These are phyloP conservation scores for Lasioglossum pauxillum DNA, from an alignment of 2,888 invertebrate genomes.

Conservation along the genomic window DNA sequence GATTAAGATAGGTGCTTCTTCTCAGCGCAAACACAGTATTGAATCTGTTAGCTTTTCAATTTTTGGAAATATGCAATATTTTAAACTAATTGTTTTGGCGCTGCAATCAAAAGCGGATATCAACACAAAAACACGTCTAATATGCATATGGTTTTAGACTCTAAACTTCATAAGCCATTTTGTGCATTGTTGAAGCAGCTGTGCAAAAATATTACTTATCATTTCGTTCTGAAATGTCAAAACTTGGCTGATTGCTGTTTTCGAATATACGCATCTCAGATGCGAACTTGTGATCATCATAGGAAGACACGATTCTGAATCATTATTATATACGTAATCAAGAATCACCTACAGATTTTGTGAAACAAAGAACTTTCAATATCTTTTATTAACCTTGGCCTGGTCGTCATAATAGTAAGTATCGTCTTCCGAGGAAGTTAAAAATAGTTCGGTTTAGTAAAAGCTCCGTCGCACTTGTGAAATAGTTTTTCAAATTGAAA, in stretches of 20 bases:
- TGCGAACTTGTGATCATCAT: constrained; percentile 42
- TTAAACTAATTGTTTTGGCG: constrained; percentile 16
- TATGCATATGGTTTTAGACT: constrained; percentile 46
- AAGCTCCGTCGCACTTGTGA: constrained; percentile 57
- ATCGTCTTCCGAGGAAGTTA: constrained; percentile 78
- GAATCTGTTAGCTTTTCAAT: neutral
- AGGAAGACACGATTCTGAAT: constrained; percentile 10
- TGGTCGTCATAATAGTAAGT: constrained; percentile 79
- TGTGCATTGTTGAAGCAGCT: constrained; percentile 83
- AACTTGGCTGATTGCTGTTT: constrained; percentile 67
- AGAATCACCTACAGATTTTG: constrained; percentile 57
- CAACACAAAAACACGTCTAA: constrained; percentile 45
- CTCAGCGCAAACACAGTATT: neutral
- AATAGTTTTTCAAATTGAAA: constrained; percentile 37
- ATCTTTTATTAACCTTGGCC: constrained; percentile 82
- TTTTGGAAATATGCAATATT: constrained; percentile 4
- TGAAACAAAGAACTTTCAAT: constrained; percentile 80
- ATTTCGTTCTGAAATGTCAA: constrained; percentile 79
- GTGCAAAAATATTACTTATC: constrained; percentile 79
- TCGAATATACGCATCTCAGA: constrained; percentile 64
- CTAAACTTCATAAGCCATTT: constrained; percentile 80
- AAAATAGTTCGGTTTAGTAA: constrained; percentile 78
- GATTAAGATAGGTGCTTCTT: neutral
- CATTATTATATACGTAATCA: constrained; percentile 25
- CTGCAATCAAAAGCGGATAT: constrained; percentile 36